Percentiles rank a stretch among this genome's conserved stretches.
Conservation (phyloP, 2,797 vertebrate species). For the Rhynchotus rufescens region DNA sequence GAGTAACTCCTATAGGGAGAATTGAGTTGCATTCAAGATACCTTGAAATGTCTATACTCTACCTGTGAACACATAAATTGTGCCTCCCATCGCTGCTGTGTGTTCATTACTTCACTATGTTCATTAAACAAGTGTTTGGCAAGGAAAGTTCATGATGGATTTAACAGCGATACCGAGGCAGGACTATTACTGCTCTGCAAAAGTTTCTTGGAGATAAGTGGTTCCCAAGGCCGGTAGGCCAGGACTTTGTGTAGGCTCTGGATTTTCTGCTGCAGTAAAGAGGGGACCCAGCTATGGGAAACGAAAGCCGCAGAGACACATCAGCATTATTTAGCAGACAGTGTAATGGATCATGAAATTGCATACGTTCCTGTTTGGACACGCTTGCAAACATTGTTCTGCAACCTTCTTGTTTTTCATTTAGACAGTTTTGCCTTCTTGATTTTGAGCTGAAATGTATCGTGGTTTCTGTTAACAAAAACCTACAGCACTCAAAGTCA, state of each 20-base stretch:
- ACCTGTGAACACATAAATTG: not conserved
- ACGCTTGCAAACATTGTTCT: conserved; percentile 45
- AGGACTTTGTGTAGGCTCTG: not conserved
- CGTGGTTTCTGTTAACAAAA: conserved; percentile 2
- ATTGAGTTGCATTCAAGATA: fast-evolving
- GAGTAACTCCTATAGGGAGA: not conserved
- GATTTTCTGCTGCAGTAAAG: not conserved
- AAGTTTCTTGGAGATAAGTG: not conserved
- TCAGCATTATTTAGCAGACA: conserved; percentile 32
- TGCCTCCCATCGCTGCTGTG: fast-evolving
- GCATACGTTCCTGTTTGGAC: conserved; percentile 27
- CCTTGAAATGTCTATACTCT: not conserved
- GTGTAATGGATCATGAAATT: conserved; percentile 80
- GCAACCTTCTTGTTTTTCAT: conserved; percentile 64
- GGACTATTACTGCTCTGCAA: not conserved
- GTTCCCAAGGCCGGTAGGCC: fast-evolving
- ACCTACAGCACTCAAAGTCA: conserved; percentile 12
- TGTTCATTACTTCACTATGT: no score
- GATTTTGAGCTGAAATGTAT: conserved; percentile 41
- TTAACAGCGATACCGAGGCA: fast-evolving
- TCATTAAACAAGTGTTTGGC: not conserved
- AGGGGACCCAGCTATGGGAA: not conserved
- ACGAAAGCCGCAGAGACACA: not conserved
- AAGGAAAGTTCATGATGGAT: not conserved
- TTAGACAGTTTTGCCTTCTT: conserved; percentile 66